Evolutionary conservation across 2,888 invertebrate genomes (phyloP), one percentile per base, ranked within the genome.

Genomic region (Mythimna ferrago): DNA sequence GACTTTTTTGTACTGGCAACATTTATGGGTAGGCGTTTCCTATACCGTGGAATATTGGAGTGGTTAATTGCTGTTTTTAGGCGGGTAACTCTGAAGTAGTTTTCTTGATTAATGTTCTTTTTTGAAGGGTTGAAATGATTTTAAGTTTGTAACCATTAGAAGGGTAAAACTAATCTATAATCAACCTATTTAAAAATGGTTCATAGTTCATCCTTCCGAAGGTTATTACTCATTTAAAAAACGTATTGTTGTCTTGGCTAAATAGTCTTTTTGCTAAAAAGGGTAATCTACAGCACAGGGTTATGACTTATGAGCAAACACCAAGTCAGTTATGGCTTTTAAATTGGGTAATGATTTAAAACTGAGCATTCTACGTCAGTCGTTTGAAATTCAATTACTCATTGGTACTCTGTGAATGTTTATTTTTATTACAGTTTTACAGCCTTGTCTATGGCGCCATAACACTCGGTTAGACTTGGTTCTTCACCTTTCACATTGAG

Each of bases 1-100:
- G 71, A 74, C 70, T 73, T 83, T 83, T 86, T 84, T 83, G 73
- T 78, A 76, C 78, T 63, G 73, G 76, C 76, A 70, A 79, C 78
- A 60, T 83, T 81, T 81, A 79, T 80, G 78, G 66, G 77, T 78
- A 76, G 83, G 85, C 85, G 85, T 85, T 73, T 80, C 80, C 80
- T 74, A 56, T 75, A 82, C 73, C 80, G 71, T 70, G 71, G 83
- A 76, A 76, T 76, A 81, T 83, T 80, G 80, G 66, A 83, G 64
- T 57, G 19, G 71, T 75, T 71, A 80, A 71, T 81, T 83, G 79
- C 58, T 82, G 70, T 82, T 81, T 74, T 82, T 74, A 82, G 79
- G 19, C 21, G 44, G 57, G 41, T 78, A 53, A 60, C 65, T 67
- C 51, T 62, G 54, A 65, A 58, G 53, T 78, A n/a, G 54, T 67